Conservation (phyloP, 2,113 vertebrate genomes). For the Tetrax tetrax region DNA sequence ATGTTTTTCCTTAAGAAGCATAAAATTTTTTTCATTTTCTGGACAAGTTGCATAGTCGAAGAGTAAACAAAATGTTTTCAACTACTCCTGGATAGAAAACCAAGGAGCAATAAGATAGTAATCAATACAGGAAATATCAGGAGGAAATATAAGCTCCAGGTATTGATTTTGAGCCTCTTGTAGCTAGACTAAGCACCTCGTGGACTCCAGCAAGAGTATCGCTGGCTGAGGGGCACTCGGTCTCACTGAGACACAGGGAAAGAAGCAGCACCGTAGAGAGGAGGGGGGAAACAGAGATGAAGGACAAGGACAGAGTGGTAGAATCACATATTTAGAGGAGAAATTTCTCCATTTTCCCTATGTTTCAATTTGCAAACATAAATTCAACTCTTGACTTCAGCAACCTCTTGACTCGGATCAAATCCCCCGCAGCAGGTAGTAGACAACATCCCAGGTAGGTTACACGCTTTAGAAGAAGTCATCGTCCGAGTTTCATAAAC, state of each 20-base stretch:
- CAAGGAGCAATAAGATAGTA: not conserved
- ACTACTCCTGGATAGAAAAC: not conserved
- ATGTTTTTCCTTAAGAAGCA: not conserved
- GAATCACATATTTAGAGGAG: not conserved
- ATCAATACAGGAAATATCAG: not conserved
- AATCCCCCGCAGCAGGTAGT: not conserved
- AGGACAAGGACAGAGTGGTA: not conserved
- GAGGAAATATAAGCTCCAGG: not conserved
- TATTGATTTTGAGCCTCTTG: not conserved
- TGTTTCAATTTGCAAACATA: not conserved
- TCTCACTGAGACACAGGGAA: not conserved
- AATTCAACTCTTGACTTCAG: not conserved
- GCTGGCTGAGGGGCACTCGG: rapidly evolving
- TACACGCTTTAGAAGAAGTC: not conserved
- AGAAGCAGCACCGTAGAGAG: not conserved
- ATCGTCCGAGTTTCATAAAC: not conserved
- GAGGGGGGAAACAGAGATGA: not conserved
- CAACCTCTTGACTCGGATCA: not conserved
- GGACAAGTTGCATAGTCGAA: not conserved
- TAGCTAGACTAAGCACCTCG: not conserved
- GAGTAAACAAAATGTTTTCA: not conserved
- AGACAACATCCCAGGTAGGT: not conserved
- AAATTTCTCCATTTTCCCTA: not conserved
- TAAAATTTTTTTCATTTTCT: not conserved
- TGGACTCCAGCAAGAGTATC: not conserved